Base-by-base conservation (phyloP, 1,140 invertebrate species). In the Danaus plexippus region DNA sequence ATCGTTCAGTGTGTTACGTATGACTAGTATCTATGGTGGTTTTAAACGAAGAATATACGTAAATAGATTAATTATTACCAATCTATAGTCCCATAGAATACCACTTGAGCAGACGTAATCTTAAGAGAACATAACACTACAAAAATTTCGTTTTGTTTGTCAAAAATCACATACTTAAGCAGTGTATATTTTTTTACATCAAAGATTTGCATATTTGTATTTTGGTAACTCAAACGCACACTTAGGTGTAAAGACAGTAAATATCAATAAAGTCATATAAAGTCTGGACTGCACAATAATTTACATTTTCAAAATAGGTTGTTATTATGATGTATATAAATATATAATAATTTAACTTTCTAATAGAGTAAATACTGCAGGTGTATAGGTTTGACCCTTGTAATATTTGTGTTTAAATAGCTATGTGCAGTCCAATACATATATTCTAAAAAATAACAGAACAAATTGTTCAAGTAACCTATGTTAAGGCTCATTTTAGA, bases 101-200 rank as follows among this genome's bases (percentile, higher is more conserved):
- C 69, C 76, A 83, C 74, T 85, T 87, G 84, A 87, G 84, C 84
- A 86, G 81, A 82, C 76, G 63, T 80, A 73, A 73, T 73, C 79
- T 75, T 73, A 77, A 85, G 82, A 85, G 68, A 85, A 80, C 77
- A 75, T 71, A 82, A 85, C 75, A 82, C 22, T 32, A 32, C 22
- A 6, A 32, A 32, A 32, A 6, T 32, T 32, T 32, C 22, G 22
- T 32, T 32, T 32, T 32, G 22, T 6, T 32, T 32, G 2, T 32
- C 22, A 32, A 3, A 32, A 32, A 32, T 32, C 22, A 32, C 22
- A 32, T 6, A 32, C 22, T 32, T 32, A 32, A 32, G 22, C 22
- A 3, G 22, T 32, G 22, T 32, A 32, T 32, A 32, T 32, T 4
- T 32, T 32, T 32, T 32, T 32, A 32, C 22, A 32, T 32, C 22